A percentile compares a stretch with the other conserved stretches of the same genome.
phyloP scores from a whole-genome alignment of 2,888 invertebrate genomes.

The Cactoblastis cactorum region DNA sequence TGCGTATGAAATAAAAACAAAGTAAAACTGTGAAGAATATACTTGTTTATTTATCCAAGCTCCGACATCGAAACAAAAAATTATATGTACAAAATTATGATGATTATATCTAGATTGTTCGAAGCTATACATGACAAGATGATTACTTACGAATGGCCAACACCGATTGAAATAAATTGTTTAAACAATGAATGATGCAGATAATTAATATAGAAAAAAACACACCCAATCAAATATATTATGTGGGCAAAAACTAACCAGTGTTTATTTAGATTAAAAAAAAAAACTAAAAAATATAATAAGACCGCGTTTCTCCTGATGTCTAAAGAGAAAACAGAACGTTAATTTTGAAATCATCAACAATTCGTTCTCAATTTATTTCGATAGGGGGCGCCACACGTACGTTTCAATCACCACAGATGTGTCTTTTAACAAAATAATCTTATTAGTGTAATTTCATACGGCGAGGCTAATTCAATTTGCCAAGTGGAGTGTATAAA shows the following conservation, averaged over 20 bases:
- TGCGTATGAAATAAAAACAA: conserved; percentile 49
- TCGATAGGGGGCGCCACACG: neutral
- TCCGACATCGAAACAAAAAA: conserved; percentile 49
- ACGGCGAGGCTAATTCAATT: conserved; percentile 4
- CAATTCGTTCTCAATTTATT: neutral
- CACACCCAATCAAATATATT: too few species aligned
- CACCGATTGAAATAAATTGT: neutral
- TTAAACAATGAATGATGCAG: neutral
- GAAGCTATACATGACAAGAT: neutral
- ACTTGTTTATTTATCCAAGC: conserved; percentile 68
- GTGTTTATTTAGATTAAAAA: too few species aligned
- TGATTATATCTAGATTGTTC: conserved; percentile 22
- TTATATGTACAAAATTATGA: conserved; percentile 43
- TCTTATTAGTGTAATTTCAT: conserved; percentile 2
- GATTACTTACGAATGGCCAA: neutral
- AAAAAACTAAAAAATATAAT: too few species aligned
- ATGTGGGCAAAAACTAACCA: too few species aligned
- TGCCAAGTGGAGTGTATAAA: conserved; percentile 5
- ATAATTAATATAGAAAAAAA: neutral
- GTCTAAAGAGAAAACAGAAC: neutral
- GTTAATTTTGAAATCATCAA: neutral
- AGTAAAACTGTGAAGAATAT: conserved; percentile 67
- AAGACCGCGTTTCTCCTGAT: too few species aligned
- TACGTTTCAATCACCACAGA: neutral
- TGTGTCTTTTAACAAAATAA: conserved; percentile 4